Base-by-base conservation (phyloP, 2,113 vertebrate species). In the Dicerorhinus sumatrensis region DNA sequence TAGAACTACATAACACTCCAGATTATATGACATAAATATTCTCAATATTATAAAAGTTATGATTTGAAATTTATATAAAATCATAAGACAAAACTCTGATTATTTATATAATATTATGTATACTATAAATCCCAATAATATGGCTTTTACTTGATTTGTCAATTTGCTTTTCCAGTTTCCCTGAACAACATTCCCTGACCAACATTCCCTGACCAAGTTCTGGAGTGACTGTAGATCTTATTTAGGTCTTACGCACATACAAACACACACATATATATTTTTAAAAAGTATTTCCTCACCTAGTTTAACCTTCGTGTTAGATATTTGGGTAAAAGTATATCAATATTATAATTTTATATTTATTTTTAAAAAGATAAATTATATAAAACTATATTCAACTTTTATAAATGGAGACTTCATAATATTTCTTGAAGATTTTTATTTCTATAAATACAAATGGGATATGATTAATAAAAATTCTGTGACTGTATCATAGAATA, bases 291-390 rank as follows among this genome's bases (percentile, higher is more conserved):
- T 0, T 42, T 81, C 31, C 6, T 73, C 18, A 77, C 18, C 21
- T 31, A 70, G 14, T 42, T 89, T 81, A 72, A 72, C 0, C 1
- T 86, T 33, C n/a, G 36, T 36, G 6, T 20, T 39, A 36, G 60
- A 31, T 72, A 54, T 79, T 85, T 84, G 33, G 14, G 8, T 81
- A 56, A 54, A 13, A 62, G n/a, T 10, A 39, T 36, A n/a, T 82
- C 23, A 23, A 79, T 63, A 77, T 39, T 51, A 36, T 8, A 79
- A 97, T 79, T 82, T 87, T 72, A 83, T 39, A 39, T 79, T 83
- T 89, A 65, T 76, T 79, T 75, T 84, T 83, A 1, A 58, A 62
- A 83, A 36, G 42, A 12, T 6, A 90, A 75, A 91, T 65, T 83
- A n/a, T 18, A 42, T 82, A 75, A 67, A 77, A 46, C 10, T 81